A percentile compares a stretch with the other conserved stretches of the same genome.
phyloP scores from a whole-genome alignment of 2,888 invertebrate species.

The Ophion obscuratus region DNA sequence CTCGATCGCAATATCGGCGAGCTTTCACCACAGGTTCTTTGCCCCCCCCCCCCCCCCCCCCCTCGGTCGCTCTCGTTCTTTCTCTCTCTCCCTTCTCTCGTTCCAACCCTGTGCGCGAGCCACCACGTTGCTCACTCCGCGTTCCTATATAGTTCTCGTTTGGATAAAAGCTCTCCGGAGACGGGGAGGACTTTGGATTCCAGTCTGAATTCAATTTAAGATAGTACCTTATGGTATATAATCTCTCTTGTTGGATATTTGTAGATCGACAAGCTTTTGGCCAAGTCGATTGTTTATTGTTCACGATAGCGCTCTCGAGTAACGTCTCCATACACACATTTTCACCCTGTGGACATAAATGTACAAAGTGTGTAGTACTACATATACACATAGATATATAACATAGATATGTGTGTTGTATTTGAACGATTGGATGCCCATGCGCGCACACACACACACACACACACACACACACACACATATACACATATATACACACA shows the following conservation, averaged over 20 bases:
- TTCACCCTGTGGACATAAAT: not conserved
- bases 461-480: not conserved
- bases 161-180: conserved; percentile 67
- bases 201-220: conserved; percentile 68
- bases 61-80: conserved; percentile 27
- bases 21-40: conserved; percentile 61
- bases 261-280: conserved; percentile 58
- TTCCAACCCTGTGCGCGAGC: conserved; percentile 28
- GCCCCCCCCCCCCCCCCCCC: conserved; percentile 7
- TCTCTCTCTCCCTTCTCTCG: conserved; percentile 26
- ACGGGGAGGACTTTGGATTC: conserved; percentile 65
- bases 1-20: conserved; percentile 68
- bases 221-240: conserved; percentile 65
- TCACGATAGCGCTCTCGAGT: conserved; percentile 27
- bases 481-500: too few species aligned
- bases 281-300: conserved; percentile 52
- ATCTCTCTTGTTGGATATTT: conserved; percentile 66
- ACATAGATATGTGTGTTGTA: too few species aligned
- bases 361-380: too few species aligned
- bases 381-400: not conserved
- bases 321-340: conserved; percentile 14
- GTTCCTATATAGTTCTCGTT: conserved; percentile 63
- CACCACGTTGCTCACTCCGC: conserved; percentile 55
- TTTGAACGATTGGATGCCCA: too few species aligned
- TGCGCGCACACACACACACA: not conserved